A percentile compares a stretch with the other conserved stretches of the same genome.
phyloP scores from a whole-genome alignment of 2,888 invertebrate genomes.

The Netelia fuscicornis region DNA sequence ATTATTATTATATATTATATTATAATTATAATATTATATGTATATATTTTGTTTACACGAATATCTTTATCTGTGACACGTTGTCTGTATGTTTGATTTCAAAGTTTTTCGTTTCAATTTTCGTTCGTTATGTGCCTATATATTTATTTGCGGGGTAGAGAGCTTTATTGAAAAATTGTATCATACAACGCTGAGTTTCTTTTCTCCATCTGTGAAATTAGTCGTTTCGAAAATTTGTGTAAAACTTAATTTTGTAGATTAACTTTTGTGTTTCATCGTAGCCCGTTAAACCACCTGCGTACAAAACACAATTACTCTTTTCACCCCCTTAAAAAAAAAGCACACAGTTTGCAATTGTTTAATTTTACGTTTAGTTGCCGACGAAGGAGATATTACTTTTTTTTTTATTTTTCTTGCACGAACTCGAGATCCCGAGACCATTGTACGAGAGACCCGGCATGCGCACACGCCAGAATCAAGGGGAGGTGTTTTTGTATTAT shows the following conservation, averaged over 20 bases:
- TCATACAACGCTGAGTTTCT: slow-evolving; percentile 74
- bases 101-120: slow-evolving; percentile 50
- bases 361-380: slow-evolving; percentile 49
- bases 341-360: slow-evolving; percentile 58
- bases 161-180: slow-evolving; percentile 85
- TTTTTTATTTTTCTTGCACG: slow-evolving; percentile 77
- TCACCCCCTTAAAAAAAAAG: background rate
- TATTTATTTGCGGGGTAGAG: slow-evolving; percentile 88
- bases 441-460: slow-evolving; percentile 76
- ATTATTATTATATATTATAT: too few species aligned
- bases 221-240: slow-evolving; percentile 64
- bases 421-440: slow-evolving; percentile 84
- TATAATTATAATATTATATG: background rate
- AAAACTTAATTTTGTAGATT: slow-evolving; percentile 79
- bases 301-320: slow-evolving; percentile 36
- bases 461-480: slow-evolving; percentile 81
- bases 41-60: slow-evolving; percentile 31
- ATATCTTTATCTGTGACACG: slow-evolving; percentile 49
- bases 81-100: slow-evolving; percentile 52
- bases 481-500: slow-evolving; percentile 78
- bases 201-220: slow-evolving; percentile 65
- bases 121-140: slow-evolving; percentile 78
- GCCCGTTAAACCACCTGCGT: slow-evolving; percentile 80
- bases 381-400: slow-evolving; percentile 42
- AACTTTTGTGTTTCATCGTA: slow-evolving; percentile 75